Evolutionary conservation across 2,888 invertebrate species (phyloP).

Genomic region (Pheosia gnoma): DNA sequence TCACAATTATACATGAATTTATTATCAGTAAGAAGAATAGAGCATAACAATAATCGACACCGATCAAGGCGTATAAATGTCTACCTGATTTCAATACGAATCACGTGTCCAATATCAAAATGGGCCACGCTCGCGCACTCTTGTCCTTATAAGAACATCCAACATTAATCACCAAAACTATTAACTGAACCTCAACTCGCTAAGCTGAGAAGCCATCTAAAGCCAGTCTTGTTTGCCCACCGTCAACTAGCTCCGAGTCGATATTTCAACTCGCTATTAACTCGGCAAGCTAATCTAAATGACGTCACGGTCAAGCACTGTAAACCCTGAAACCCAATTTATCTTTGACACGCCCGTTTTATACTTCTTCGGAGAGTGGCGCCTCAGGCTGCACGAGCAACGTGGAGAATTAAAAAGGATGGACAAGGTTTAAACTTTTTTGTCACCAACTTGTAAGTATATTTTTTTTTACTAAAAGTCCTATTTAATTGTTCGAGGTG

Average conservation of each 20-base stretch:
- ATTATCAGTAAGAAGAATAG: too few species aligned
- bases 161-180: neutral
- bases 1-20: too few species aligned
- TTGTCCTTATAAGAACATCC: neutral
- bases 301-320: constrained; percentile 55
- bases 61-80: too few species aligned
- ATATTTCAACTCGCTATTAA: constrained; percentile 41
- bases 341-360: constrained; percentile 56
- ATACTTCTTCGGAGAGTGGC: constrained; percentile 48
- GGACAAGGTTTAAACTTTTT: constrained; percentile 21
- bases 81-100: too few species aligned
- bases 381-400: constrained; percentile 25
- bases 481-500: too few species aligned
- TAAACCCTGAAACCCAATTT: constrained; percentile 62
- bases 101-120: too few species aligned
- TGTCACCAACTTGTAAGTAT: too few species aligned
- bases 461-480: too few species aligned
- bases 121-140: neutral
- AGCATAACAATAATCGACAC: too few species aligned
- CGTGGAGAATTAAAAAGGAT: neutral
- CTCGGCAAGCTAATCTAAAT: constrained; percentile 56
- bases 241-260: constrained; percentile 29
- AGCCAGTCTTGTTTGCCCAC: constrained; percentile 33
- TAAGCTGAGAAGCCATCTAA: constrained; percentile 14
- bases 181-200: neutral